phyloP scores from a whole-genome alignment of 2,113 vertebrate genomes.

The Dipodomys stephensi region DNA sequence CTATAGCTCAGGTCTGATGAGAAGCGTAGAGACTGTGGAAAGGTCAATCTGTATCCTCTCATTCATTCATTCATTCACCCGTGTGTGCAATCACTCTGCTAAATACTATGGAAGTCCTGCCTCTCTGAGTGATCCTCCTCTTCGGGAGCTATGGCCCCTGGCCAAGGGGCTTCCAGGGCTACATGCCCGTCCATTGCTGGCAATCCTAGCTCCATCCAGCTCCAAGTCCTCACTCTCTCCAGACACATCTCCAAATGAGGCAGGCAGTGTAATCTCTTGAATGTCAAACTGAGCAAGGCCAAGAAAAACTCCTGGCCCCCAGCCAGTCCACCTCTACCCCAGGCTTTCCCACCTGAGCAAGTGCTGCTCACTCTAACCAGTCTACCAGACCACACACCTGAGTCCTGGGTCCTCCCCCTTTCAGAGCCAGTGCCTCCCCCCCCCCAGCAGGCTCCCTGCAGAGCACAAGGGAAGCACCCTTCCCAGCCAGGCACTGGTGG shows the following conservation, averaged over 20 bases:
- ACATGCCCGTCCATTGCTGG: background rate
- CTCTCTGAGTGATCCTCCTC: background rate
- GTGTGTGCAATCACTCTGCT: accelerated
- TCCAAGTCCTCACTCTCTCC: background rate
- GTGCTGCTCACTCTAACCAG: background rate
- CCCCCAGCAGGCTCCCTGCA: too few relatives aligned
- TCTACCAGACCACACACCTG: background rate
- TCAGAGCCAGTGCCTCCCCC: background rate
- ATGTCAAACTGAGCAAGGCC: background rate
- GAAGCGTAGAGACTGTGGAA: background rate
- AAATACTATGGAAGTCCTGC: background rate
- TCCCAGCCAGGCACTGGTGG: background rate
- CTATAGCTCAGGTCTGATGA: background rate
- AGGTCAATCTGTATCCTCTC: background rate
- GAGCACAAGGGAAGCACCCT: background rate
- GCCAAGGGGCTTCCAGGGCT: too few relatives aligned
- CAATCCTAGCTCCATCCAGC: accelerated
- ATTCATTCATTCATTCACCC: background rate
- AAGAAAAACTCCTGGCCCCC: background rate
- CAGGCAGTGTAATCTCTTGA: background rate
- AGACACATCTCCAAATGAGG: too few relatives aligned
- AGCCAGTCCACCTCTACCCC: background rate
- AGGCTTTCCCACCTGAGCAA: background rate
- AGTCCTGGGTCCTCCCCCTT: background rate
- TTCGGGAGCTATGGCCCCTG: background rate